Conservation (phyloP, 2,797 vertebrate species). For the Malacoctenus gilli region DNA sequence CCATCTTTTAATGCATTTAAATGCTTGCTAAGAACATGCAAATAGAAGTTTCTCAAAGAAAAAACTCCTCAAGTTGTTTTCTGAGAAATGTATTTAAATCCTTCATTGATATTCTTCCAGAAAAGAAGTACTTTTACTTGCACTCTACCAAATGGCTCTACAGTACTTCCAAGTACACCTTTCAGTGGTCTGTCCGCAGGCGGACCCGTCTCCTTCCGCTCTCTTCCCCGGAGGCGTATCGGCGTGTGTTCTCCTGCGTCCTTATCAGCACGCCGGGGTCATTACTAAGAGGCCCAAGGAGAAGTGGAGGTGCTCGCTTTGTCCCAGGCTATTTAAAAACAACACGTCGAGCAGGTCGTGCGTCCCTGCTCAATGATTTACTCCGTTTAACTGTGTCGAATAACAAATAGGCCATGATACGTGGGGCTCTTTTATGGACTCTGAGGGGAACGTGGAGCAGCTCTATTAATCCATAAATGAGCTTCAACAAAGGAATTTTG, state of each 20-base stretch:
- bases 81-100: no score
- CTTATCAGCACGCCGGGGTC: conserved; percentile 35
- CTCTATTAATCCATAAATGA: conserved; percentile 61
- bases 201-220: conserved; percentile 25
- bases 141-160: no score
- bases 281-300: conserved; percentile 14
- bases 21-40: no score
- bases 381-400: conserved; percentile 43
- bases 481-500: conserved; percentile 57
- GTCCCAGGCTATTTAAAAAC: conserved; percentile 35
- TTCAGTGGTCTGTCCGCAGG: no score
- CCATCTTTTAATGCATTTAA: no score
- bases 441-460: conserved; percentile 50
- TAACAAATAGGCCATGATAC: conserved; percentile 57
- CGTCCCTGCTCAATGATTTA: conserved; percentile 43
- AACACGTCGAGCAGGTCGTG: conserved; percentile 34
- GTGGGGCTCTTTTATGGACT: conserved; percentile 51
- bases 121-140: no score
- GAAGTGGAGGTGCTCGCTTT: conserved; percentile 8
- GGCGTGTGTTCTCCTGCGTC: conserved; percentile 17
- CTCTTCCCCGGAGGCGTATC: conserved; percentile 25
- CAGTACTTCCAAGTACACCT: no score
- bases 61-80: no score
- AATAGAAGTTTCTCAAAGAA: no score
- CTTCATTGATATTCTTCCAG: no score